A percentile compares a stretch with the other conserved stretches of the same genome.
These are phyloP conservation scores for Vanessa tameamea DNA, from an alignment of 1,140 invertebrate species.

Conservation along the genomic window DNA sequence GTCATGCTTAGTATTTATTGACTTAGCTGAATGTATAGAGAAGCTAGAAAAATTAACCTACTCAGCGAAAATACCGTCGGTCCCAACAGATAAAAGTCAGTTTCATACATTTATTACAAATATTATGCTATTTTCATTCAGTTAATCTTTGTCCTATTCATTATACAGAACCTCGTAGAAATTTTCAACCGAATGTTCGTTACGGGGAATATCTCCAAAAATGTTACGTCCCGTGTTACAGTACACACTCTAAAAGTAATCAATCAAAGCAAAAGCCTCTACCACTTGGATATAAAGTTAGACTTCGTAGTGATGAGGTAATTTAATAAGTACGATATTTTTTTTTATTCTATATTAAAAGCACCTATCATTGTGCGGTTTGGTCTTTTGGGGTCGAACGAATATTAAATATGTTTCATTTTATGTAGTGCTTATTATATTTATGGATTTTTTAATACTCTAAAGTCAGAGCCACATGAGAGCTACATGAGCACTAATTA, in stretches of 20 bases:
- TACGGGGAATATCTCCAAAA: constrained; percentile 65
- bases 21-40: constrained; percentile 63
- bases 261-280: constrained; percentile 38
- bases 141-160: neutral
- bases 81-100: constrained; percentile 47
- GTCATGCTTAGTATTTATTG: constrained; percentile 66
- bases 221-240: constrained; percentile 56
- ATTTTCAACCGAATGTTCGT: constrained; percentile 51
- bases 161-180: constrained; percentile 53
- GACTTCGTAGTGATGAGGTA: constrained; percentile 52
- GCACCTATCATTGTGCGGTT: too few species aligned
- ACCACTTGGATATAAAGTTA: constrained; percentile 62
- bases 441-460: too few species aligned
- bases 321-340: too few species aligned
- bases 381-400: too few species aligned
- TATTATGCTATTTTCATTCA: neutral
- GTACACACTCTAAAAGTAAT: constrained; percentile 42
- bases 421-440: too few species aligned
- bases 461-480: too few species aligned
- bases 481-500: too few species aligned
- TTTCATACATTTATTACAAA: neutral
- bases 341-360: too few species aligned
- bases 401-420: too few species aligned
- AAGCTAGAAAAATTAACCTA: constrained; percentile 54
- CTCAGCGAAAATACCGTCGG: constrained; percentile 32